Conservation (phyloP, 2,113 vertebrate species). For the Ploceus nigricollis region DNA sequence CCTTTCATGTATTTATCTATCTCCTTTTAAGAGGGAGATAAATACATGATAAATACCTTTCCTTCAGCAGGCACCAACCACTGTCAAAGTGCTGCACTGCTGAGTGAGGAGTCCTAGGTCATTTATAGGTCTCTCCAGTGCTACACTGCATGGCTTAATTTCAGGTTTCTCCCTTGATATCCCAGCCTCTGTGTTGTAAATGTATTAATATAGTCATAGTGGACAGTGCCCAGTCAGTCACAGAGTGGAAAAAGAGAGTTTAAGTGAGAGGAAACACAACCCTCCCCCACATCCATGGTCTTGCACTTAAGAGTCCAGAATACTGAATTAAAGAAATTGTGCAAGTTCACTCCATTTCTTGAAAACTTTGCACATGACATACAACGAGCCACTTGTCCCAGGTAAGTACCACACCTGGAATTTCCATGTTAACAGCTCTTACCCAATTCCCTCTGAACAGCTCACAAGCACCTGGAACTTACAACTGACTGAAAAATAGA, state of each 20-base stretch:
- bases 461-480: background rate
- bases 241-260: background rate
- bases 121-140: background rate
- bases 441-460: background rate
- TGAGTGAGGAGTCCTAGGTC: background rate
- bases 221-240: background rate
- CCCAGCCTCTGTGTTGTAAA: background rate
- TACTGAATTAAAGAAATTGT: background rate
- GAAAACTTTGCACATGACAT: background rate
- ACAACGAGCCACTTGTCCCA: background rate
- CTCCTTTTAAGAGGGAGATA: background rate
- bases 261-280: background rate
- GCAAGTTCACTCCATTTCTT: background rate
- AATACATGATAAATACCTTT: background rate
- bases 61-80: background rate
- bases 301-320: background rate
- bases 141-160: background rate
- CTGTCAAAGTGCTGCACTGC: background rate
- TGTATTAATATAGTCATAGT: accelerated
- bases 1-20: background rate
- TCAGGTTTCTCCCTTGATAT: background rate
- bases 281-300: background rate
- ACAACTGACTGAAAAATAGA: background rate
- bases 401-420: background rate
- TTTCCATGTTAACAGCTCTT: background rate